phyloP scores from a whole-genome alignment of 2,888 invertebrate species.

The Herminia tarsipennalis region DNA sequence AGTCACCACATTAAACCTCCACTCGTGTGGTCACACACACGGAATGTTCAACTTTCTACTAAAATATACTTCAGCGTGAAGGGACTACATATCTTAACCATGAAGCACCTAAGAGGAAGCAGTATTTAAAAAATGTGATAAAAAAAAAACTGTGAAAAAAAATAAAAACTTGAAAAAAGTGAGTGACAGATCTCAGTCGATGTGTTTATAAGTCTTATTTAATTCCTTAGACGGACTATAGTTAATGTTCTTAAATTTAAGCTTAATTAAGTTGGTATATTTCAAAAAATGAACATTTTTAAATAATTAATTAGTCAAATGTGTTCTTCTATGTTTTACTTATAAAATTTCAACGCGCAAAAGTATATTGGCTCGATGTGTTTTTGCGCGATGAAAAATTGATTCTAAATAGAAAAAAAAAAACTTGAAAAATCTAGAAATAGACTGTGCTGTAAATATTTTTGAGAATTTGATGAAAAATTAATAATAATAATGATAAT shows the following conservation, averaged over 20 bases:
- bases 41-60: slow-evolving; percentile 46
- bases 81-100: slow-evolving; percentile 52
- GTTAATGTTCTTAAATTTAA: slow-evolving; percentile 50
- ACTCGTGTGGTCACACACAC: slow-evolving; percentile 58
- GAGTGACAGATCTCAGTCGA: slow-evolving; percentile 83
- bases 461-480: slow-evolving; percentile 50
- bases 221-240: slow-evolving; percentile 69
- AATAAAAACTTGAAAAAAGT: slow-evolving; percentile 73
- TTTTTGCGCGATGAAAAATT: slow-evolving; percentile 37
- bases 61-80: slow-evolving; percentile 31
- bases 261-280: slow-evolving; percentile 48
- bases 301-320: slow-evolving; percentile 58
- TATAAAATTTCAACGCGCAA: slow-evolving; percentile 23
- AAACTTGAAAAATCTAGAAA: slow-evolving; percentile 47
- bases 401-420: slow-evolving; percentile 42
- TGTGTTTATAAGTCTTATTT: slow-evolving; percentile 70
- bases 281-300: slow-evolving; percentile 38
- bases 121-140: slow-evolving; percentile 82
- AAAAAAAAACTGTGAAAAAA: slow-evolving; percentile 78
- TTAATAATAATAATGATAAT: slow-evolving; percentile 35
- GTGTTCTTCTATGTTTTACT: slow-evolving; percentile 52
- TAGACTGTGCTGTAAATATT: slow-evolving; percentile 69
- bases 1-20: slow-evolving; percentile 62
- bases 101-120: slow-evolving; percentile 62
- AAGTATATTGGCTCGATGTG: slow-evolving; percentile 20